Evolutionary conservation across 2,888 invertebrate species (phyloP), one percentile per base, ranked within the genome.

Genomic region (Dicycla oo): DNA sequence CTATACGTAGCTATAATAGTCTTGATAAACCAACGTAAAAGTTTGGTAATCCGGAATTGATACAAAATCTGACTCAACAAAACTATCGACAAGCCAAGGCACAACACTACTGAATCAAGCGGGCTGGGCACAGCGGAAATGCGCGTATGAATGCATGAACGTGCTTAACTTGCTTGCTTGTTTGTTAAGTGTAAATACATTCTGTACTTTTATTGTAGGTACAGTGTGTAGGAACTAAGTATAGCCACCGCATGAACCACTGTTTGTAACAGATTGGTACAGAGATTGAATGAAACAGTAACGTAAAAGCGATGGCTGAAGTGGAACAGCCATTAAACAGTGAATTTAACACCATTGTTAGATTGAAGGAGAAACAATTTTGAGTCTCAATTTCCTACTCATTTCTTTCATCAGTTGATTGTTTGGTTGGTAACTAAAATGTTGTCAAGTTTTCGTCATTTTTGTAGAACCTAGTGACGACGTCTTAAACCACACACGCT

Each of bases 111-210:
- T 80, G 85, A 88, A 88, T 88, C 82, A 89, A 81, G 79, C 78
- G 82, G 47, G 62, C 83, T 63, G 86, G 87, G 86, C 78, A 88
- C 88, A 88, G 85, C 92, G 93, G 94, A 94, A 91, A 90, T 88
- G 91, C 88, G 88, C 90, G 88, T 87, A 88, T 89, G 90, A 91
- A 91, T 92, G 90, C 91, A 89, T 90, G 87, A 87, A 82, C 80
- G 81, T 83, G 84, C 87, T 88, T 88, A 88, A 85, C 83, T 84
- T 81, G 62, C 66, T 34, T n/a, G n/a, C n/a, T n/a, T n/a, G n/a
- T n/a, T n/a, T n/a, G n/a, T n/a, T n/a, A n/a, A 38, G 8, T 47
- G 43, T 75, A 57, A 15, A 7, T 38, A 20, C 13, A 26, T 7
- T 30, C 23, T 47, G 20, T 74, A 51, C 54, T 73, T n/a, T 11